Conservation (phyloP, 35 echinoderm and acorn worm genomes). For the Patiria miniata region DNA sequence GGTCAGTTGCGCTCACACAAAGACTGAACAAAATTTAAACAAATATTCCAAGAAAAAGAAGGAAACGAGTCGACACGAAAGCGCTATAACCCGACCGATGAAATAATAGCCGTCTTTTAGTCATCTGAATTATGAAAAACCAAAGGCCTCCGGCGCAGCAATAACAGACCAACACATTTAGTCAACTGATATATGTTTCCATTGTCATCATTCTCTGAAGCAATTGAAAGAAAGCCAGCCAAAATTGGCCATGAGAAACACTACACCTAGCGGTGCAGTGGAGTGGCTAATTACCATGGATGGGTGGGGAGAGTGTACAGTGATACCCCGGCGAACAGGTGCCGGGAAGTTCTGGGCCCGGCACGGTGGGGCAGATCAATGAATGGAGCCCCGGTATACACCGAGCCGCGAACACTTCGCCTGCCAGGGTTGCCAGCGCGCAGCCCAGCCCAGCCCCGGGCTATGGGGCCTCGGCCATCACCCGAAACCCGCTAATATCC, state of each 20-base stretch:
- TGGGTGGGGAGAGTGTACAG: conserved; percentile 18
- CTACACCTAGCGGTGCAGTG: not conserved
- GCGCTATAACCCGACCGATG: too few relatives aligned
- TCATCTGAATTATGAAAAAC: not conserved
- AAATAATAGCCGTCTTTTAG: too few relatives aligned
- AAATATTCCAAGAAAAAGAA: too few relatives aligned
- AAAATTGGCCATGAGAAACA: conserved; percentile 18
- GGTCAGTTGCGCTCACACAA: too few relatives aligned
- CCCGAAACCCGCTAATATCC: conserved; percentile 1
- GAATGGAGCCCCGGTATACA: not conserved
- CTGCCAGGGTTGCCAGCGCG: too few relatives aligned
- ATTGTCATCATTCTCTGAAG: conserved; percentile 10
- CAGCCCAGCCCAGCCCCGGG: not conserved
- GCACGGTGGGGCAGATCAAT: conserved; percentile 2
- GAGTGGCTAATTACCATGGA: conserved; percentile 19
- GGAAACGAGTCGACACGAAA: too few relatives aligned
- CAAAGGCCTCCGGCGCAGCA: not conserved
- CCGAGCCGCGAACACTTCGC: not conserved
- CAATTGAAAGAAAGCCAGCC: not conserved
- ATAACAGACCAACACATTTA: conserved; percentile 26
- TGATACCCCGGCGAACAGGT: conserved; percentile 17
- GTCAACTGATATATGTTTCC: conserved; percentile 22
- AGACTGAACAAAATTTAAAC: too few relatives aligned
- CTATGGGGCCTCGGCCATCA: not conserved
- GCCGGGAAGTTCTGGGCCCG: not conserved